Conservation (phyloP, 2,797 vertebrate species). For the Leptatherina wallacei region DNA sequence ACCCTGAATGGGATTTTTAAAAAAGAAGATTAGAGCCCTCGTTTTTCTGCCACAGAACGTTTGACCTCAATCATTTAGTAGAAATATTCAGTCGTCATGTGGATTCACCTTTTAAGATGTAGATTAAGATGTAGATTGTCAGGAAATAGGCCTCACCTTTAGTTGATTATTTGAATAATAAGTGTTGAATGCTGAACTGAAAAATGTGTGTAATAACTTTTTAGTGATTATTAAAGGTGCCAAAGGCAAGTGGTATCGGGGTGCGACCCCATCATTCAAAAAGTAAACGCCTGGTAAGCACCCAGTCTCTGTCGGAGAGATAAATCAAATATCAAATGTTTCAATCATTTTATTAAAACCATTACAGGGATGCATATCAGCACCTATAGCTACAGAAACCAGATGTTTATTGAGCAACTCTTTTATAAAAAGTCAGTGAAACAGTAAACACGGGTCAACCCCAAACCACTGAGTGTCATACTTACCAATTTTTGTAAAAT, state of each 20-base stretch:
- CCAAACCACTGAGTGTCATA: not conserved
- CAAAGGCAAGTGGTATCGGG: not conserved
- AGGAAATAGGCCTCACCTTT: not conserved
- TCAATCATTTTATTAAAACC: not conserved
- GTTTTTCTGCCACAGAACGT: slow-evolving; percentile 20
- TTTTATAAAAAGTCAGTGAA: not conserved
- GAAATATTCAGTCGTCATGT: not conserved
- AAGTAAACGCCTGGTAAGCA: no score
- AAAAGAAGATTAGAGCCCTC: slow-evolving; percentile 29
- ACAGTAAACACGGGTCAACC: not conserved
- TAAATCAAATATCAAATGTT: no score
- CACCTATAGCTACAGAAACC: not conserved
- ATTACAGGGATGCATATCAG: not conserved
- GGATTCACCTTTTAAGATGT: not conserved
- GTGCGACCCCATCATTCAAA: no score
- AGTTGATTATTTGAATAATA: not conserved
- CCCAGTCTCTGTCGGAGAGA: no score
- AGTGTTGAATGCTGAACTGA: not conserved
- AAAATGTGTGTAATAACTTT: not conserved
- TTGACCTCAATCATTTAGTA: slow-evolving; percentile 39
- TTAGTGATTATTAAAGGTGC: not conserved
- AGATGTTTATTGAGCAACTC: not conserved
- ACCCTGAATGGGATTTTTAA: slow-evolving; percentile 47
- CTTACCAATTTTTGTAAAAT: not conserved
- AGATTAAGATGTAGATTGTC: not conserved